These are phyloP conservation scores for Drosophila rufa DNA, from an alignment of 1,140 invertebrate species.

Conservation along the genomic window DNA sequence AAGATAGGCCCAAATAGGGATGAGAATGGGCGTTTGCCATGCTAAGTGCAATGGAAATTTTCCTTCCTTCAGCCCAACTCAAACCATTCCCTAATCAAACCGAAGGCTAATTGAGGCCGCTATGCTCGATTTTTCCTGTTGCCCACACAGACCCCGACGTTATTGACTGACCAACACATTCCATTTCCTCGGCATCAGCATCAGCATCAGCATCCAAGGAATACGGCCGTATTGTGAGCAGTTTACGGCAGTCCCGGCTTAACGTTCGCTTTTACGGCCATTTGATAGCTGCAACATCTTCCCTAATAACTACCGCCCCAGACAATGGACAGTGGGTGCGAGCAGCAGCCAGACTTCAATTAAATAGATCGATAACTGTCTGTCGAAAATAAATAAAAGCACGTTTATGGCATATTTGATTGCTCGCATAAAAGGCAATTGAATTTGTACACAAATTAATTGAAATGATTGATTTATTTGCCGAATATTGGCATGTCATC, in stretches of 20 bases:
- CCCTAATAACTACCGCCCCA: slow-evolving; percentile 63
- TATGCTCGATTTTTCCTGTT: slow-evolving; percentile 15
- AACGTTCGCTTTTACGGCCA: slow-evolving; percentile 70
- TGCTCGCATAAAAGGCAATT: slow-evolving; percentile 22
- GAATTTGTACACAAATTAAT: slow-evolving; percentile 26
- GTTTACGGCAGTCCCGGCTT: slow-evolving; percentile 46
- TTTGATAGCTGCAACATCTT: slow-evolving; percentile 69
- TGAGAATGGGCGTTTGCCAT: slow-evolving; percentile 14
- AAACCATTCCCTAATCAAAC: slow-evolving; percentile 39
- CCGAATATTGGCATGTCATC: background rate
- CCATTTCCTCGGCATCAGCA: slow-evolving; percentile 24
- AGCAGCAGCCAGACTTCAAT: slow-evolving; percentile 1
- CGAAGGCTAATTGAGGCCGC: slow-evolving; percentile 59
- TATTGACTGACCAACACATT: slow-evolving; percentile 58
- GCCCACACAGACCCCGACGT: slow-evolving; percentile 8
- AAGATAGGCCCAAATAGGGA: slow-evolving; percentile 37
- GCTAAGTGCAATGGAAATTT: slow-evolving; percentile 52
- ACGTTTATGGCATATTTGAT: slow-evolving; percentile 19
- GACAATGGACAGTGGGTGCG: slow-evolving; percentile 42
- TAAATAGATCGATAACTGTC: slow-evolving; percentile 20
- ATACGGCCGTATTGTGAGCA: slow-evolving; percentile 48
- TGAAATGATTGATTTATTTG: slow-evolving; percentile 27
- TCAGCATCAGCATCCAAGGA: slow-evolving; percentile 25
- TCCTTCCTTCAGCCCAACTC: slow-evolving; percentile 17
- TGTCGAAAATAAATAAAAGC: slow-evolving; percentile 26